Evolutionary conservation across 2,113 vertebrate genomes (phyloP).

Genomic region (Stomatorhinus ivindoensis): DNA sequence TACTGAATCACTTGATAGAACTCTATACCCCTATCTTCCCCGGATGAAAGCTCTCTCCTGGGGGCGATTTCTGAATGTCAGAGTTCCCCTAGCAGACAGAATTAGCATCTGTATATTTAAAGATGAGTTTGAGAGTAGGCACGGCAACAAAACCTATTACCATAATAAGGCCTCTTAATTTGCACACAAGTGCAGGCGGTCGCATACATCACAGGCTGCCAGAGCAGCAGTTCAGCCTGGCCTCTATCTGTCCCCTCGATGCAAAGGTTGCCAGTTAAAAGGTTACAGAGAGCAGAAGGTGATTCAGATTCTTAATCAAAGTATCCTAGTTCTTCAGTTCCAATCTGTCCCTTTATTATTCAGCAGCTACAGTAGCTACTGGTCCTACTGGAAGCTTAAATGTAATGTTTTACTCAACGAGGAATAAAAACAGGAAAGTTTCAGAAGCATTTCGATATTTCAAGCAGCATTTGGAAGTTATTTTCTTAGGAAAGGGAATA

Average conservation of each 20-base stretch:
- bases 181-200: slow-evolving; percentile 55
- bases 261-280: slow-evolving; percentile 57
- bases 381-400: slow-evolving; percentile 19
- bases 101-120: slow-evolving; percentile 63
- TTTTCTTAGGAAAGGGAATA: background rate
- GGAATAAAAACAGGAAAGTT: background rate
- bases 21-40: slow-evolving; percentile 33
- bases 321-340: slow-evolving; percentile 45
- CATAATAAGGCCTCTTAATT: slow-evolving; percentile 68
- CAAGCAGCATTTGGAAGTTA: background rate
- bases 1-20: slow-evolving; percentile 30
- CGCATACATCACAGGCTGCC: slow-evolving; percentile 55
- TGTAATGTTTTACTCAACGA: slow-evolving; percentile 19
- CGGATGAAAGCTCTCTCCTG: slow-evolving; percentile 23
- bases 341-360: slow-evolving; percentile 19
- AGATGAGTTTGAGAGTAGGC: slow-evolving; percentile 43
- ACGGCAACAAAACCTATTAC: slow-evolving; percentile 50
- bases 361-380: slow-evolving; percentile 43
- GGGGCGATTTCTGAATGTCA: slow-evolving; percentile 28
- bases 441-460: background rate
- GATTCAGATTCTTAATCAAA: slow-evolving; percentile 58
- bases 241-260: slow-evolving; percentile 41
- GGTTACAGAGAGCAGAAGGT: slow-evolving; percentile 54
- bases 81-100: slow-evolving; percentile 36
- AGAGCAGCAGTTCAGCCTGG: slow-evolving; percentile 55